These are phyloP conservation scores for Choreutis nemorana DNA, from an alignment of 2,888 invertebrate species.

Conservation along the genomic window DNA sequence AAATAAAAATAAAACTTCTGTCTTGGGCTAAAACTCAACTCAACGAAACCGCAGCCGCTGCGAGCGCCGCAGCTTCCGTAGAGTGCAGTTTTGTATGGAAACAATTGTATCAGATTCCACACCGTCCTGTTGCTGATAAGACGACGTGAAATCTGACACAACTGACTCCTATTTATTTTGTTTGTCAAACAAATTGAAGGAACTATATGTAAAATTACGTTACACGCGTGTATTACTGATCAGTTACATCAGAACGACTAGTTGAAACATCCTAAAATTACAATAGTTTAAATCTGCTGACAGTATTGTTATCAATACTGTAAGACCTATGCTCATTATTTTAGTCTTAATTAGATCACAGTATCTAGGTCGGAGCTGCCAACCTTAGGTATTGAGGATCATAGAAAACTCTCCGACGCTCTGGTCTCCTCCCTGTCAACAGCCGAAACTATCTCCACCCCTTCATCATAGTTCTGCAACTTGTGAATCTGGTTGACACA, in stretches of 20 bases:
- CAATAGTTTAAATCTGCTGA: constrained; percentile 24
- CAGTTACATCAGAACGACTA: not conserved
- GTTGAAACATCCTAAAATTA: constrained; percentile 2
- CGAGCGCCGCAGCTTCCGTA: no score
- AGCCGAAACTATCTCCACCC: constrained; percentile 72
- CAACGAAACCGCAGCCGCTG: no score
- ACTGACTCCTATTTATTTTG: no score
- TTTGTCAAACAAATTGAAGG: constrained; percentile 8
- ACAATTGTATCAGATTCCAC: no score
- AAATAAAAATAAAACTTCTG: no score
- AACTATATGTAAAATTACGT: constrained; percentile 12
- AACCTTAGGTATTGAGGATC: constrained; percentile 64
- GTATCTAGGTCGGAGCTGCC: constrained; percentile 50
- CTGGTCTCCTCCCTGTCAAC: constrained; percentile 70
- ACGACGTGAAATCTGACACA: no score
- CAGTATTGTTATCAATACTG: constrained; percentile 29
- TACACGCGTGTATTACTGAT: constrained; percentile 8
- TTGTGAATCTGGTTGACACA: constrained; percentile 63
- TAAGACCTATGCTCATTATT: constrained; percentile 31
- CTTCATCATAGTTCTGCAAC: constrained; percentile 67
- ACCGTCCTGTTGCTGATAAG: no score
- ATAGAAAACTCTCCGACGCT: constrained; percentile 69
- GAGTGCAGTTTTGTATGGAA: no score
- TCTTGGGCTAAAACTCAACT: no score
- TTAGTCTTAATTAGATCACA: constrained; percentile 62